phyloP scores from a whole-genome alignment of 2,888 invertebrate species.

The Elmis aenea region DNA sequence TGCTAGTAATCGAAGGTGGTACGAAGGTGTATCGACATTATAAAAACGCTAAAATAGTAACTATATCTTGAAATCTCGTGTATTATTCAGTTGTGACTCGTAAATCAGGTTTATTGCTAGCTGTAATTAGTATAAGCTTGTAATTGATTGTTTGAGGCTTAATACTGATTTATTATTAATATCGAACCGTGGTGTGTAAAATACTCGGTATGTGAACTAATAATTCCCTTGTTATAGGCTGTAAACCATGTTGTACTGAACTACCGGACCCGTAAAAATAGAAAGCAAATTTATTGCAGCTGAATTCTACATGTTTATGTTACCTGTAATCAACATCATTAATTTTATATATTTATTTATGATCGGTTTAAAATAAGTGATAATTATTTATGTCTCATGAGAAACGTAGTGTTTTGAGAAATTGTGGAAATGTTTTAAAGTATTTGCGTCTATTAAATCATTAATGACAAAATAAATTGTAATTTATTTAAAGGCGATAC shows the following conservation, averaged over 20 bases:
- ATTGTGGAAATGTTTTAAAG: too few species aligned
- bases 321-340: conserved; percentile 5
- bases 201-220: conserved; percentile 9
- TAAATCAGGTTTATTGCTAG: conserved; percentile 40
- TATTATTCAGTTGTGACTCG: conserved; percentile 37
- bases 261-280: conserved; percentile 1
- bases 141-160: conserved; percentile 41
- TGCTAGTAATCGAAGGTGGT: not conserved
- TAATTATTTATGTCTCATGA: conserved; percentile 8
- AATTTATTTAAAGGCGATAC: too few species aligned
- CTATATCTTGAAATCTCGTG: conserved; percentile 35
- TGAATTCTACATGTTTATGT: conserved; percentile 1
- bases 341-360: conserved; percentile 5
- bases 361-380: conserved; percentile 3
- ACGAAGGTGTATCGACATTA: conserved; percentile 25
- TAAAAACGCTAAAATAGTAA: conserved; percentile 34
- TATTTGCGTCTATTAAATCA: too few species aligned
- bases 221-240: conserved; percentile 6
- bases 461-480: too few species aligned
- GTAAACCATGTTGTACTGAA: conserved; percentile 1
- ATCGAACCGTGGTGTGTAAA: conserved; percentile 19
- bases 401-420: too few species aligned
- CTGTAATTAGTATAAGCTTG: conserved; percentile 40
- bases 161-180: conserved; percentile 38
- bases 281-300: conserved; percentile 2